Evolutionary conservation across 1,140 invertebrate genomes (phyloP), one percentile per base, ranked within the genome.

Genomic region (Halictus rubicundus): DNA sequence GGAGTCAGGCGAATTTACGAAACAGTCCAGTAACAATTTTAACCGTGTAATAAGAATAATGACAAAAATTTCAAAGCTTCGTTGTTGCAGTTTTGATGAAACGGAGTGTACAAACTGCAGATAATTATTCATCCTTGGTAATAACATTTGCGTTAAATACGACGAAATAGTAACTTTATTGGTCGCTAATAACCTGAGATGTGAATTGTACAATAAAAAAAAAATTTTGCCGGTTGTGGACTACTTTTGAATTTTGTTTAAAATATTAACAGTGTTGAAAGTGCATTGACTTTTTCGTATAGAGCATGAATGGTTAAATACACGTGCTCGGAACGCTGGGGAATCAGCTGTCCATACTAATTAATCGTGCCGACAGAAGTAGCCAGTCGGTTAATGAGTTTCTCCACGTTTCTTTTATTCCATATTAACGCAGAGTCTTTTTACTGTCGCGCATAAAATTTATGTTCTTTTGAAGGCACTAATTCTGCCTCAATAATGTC

Each of bases 251-350:
- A 32, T 46, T 46, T 46, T 42, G 49, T 0, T 27, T 68, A 27
- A 46, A 60, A 42, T 14, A 46, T 52, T 16, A 52, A 52, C 16
- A 52, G 8, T 25, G n/a, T 21, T 6, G 6, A 2, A 19, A 3
- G 27, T 42, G 6, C 54, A 39, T 65, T 46, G 21, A 4, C 23
- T 2, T 2, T 54, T 57, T 68, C 7, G n/a, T 49, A 19, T 10
- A 64, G 10, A 66, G n/a, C 60, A 19, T 32, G 52, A 76, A 76
- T 76, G 64, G 19, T 27, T 9, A 27, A 60, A 37, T 49, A 23
- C 39, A 76, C 74, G 65, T 60, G 74, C 12, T 32, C 32, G 32
- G 25, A 12, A 19, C 39, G 21, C 14, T 4, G 12, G 7, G n/a
- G 39, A 68, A 42, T 42, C 37, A 42, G 46, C 12, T 59, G 63